These are phyloP conservation scores for Bos indicus DNA, from an alignment of 2,113 vertebrate genomes.

Conservation along the genomic window DNA sequence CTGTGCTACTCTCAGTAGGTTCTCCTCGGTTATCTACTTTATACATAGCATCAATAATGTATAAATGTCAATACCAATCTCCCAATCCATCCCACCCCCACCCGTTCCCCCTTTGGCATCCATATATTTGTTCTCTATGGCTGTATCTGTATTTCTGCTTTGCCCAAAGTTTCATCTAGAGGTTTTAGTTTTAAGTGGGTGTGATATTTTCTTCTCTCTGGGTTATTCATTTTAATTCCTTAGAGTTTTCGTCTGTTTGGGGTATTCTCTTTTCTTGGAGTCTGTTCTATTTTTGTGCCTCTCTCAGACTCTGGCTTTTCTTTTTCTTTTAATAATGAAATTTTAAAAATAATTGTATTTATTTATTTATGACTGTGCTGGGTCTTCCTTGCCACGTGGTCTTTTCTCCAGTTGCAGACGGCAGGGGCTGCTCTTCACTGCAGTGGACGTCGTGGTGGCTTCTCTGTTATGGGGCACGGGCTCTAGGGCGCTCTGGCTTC, in stretches of 20 bases:
- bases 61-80: not conserved
- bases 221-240: not conserved
- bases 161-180: not conserved
- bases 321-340: not conserved
- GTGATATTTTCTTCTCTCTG: not conserved
- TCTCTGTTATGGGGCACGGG: not conserved
- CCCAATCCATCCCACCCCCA: not conserved
- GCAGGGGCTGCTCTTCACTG: not conserved
- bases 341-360: not conserved
- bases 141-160: not conserved
- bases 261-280: not conserved
- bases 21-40: not conserved
- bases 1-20: not conserved
- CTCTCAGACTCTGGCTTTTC: not conserved
- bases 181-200: not conserved
- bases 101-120: not conserved
- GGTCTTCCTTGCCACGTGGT: not conserved
- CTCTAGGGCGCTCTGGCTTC: not conserved
- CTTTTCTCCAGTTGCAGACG: not conserved
- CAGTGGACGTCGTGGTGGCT: not conserved
- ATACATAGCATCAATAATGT: not conserved
- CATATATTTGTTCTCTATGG: not conserved
- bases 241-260: not conserved
- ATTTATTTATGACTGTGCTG: not conserved
- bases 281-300: not conserved